These are phyloP conservation scores for Myopa testacea DNA, from an alignment of 2,888 invertebrate species.

Conservation along the genomic window DNA sequence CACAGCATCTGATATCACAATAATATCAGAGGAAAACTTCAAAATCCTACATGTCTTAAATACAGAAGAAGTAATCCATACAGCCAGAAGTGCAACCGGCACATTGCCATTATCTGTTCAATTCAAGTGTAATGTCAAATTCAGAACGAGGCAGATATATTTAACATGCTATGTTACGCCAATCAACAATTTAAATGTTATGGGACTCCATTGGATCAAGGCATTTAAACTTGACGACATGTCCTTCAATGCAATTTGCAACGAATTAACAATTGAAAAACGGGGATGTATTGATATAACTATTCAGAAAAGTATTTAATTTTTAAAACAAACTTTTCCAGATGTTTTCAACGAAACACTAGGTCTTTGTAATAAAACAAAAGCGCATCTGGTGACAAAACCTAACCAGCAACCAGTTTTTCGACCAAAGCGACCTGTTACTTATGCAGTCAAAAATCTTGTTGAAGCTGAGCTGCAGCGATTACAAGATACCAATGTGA, in stretches of 20 bases:
- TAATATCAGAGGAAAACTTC: conserved; percentile 44
- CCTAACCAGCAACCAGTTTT: no score
- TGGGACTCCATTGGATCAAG: conserved; percentile 39
- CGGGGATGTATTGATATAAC: no score
- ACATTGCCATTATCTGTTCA: conserved; percentile 42
- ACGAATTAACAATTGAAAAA: not conserved
- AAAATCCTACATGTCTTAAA: conserved; percentile 32
- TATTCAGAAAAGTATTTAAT: no score
- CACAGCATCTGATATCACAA: conserved; percentile 46
- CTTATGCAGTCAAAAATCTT: conserved; percentile 42
- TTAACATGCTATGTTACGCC: conserved; percentile 41
- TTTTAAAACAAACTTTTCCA: no score
- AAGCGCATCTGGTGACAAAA: no score
- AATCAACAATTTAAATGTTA: conserved; percentile 33
- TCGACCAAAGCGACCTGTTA: no score
- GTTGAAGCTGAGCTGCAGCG: conserved; percentile 45
- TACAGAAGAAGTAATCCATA: conserved; percentile 32
- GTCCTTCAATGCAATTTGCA: conserved; percentile 38
- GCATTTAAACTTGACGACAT: conserved; percentile 42
- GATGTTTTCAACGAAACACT: no score
- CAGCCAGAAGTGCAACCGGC: conserved; percentile 46
- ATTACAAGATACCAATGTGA: conserved; percentile 43
- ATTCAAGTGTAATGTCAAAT: conserved; percentile 42
- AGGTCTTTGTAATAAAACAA: no score
- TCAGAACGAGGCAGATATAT: conserved; percentile 16